Conservation (phyloP, 2,888 invertebrate genomes). For the Lymantria monacha region DNA sequence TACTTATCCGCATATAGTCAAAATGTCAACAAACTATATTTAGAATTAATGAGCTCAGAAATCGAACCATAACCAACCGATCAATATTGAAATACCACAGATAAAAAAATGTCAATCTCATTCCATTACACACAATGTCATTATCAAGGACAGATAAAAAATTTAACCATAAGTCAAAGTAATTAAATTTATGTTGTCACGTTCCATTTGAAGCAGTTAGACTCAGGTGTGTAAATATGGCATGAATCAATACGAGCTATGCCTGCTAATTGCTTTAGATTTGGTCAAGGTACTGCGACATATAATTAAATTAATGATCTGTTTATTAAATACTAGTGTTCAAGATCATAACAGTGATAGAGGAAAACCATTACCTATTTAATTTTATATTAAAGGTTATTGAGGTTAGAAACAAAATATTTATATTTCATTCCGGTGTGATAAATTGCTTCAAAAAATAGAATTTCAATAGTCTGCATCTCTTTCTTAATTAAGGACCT, state of each 20-base stretch:
- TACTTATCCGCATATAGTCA: conserved; percentile 1
- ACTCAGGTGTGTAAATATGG: conserved; percentile 10
- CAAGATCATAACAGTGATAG: too few species aligned
- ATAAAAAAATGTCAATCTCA: conserved; percentile 30
- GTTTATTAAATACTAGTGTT: background rate
- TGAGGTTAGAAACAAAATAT: too few species aligned
- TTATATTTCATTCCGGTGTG: too few species aligned
- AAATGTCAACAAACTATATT: background rate
- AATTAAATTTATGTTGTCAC: conserved; percentile 18
- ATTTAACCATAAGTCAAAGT: conserved; percentile 22
- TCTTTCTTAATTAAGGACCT: too few species aligned
- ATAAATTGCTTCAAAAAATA: too few species aligned
- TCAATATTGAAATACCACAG: conserved; percentile 9
- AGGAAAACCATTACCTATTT: too few species aligned
- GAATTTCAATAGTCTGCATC: too few species aligned
- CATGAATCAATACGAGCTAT: conserved; percentile 8
- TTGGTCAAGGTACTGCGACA: conserved; percentile 1
- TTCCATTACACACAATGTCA: conserved; percentile 31
- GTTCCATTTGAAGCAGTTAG: conserved; percentile 7
- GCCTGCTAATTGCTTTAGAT: conserved; percentile 9
- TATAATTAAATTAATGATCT: conserved; percentile 2
- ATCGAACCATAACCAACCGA: background rate
- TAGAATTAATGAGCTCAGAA: conserved; percentile 7
- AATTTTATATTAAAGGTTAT: too few species aligned
- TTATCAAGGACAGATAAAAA: conserved; percentile 31